Evolutionary conservation across 2,888 invertebrate genomes (phyloP).

Genomic region (Chelonus formosanus): DNA sequence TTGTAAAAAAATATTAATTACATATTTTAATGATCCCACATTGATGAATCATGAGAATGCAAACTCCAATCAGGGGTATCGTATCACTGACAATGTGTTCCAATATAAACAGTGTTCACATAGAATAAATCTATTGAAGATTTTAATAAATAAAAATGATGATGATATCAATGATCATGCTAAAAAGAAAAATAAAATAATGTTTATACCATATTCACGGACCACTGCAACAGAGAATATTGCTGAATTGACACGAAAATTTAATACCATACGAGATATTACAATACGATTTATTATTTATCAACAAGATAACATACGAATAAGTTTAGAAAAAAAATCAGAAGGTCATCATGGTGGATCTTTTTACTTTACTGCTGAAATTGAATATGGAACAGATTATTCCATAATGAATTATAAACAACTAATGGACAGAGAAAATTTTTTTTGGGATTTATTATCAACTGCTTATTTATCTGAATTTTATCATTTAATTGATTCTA

Average conservation of each 20-base stretch:
- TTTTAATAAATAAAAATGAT: neutral
- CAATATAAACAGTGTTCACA: neutral
- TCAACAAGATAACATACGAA: neutral
- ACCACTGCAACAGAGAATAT: slow-evolving; percentile 3
- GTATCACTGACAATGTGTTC: neutral
- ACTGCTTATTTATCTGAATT: neutral
- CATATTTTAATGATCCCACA: neutral
- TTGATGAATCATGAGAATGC: neutral
- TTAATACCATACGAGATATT: neutral
- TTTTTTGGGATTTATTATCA: neutral
- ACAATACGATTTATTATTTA: neutral
- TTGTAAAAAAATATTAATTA: neutral
- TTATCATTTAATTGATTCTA: neutral
- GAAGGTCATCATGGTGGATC: neutral
- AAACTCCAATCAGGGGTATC: neutral
- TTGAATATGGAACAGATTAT: neutral
- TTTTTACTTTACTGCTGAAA: neutral
- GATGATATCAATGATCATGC: neutral
- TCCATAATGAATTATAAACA: neutral
- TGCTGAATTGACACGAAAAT: neutral
- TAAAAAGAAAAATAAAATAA: neutral
- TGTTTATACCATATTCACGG: slow-evolving; percentile 3
- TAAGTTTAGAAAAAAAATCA: neutral
- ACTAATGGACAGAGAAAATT: neutral
- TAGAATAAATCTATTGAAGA: neutral